Evolutionary conservation across 2,797 vertebrate genomes (phyloP).

Genomic region (Meriones psammophilus): DNA sequence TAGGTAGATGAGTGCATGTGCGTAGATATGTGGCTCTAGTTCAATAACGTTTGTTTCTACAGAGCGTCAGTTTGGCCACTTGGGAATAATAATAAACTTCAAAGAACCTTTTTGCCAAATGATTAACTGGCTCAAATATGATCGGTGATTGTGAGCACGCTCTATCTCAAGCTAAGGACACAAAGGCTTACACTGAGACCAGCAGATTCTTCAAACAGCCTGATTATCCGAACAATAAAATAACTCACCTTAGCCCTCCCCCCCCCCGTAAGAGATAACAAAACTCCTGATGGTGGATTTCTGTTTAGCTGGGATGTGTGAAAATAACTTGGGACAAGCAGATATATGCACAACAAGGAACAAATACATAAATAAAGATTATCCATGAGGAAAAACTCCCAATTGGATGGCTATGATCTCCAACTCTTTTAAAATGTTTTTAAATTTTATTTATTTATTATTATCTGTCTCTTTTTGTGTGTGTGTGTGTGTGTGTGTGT

Average conservation of each 20-base stretch:
- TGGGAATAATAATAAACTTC: background rate
- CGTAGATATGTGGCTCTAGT: background rate
- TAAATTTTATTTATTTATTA: background rate
- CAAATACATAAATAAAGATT: background rate
- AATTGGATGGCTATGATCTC: background rate
- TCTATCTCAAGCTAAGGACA: background rate
- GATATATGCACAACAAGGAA: background rate
- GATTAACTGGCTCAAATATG: constrained; percentile 82
- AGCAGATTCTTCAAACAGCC: background rate
- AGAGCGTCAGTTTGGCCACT: background rate
- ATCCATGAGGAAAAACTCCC: background rate
- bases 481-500: background rate
- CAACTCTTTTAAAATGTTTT: background rate
- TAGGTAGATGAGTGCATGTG: background rate
- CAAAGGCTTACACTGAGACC: constrained; percentile 72
- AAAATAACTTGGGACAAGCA: background rate
- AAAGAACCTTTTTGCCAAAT: background rate
- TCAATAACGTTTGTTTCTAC: background rate
- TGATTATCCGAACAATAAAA: constrained; percentile 25
- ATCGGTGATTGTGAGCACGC: background rate
- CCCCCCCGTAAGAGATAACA: background rate
- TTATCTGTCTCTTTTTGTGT: background rate
- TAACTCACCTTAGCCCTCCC: background rate
- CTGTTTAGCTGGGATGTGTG: background rate
- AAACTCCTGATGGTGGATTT: background rate